phyloP scores from a whole-genome alignment of 1,140 invertebrate species.

The Venustaconcha ellipsiformis region DNA sequence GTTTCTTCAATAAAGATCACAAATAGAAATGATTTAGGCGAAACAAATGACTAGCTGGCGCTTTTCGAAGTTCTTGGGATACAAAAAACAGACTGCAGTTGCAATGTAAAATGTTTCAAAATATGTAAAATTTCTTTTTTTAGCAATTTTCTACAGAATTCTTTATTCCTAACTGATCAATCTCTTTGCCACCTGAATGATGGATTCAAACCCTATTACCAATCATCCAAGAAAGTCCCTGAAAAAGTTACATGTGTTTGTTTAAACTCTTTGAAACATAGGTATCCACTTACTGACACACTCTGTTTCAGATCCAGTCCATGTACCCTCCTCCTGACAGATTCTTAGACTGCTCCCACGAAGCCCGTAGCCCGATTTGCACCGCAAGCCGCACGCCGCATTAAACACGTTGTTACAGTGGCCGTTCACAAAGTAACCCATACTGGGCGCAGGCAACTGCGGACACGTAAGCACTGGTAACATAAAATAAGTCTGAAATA shows the following conservation, averaged over 20 bases:
- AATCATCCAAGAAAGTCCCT: neutral
- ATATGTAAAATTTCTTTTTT: too few relatives aligned
- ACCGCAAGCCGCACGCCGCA: conserved; percentile 79
- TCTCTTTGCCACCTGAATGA: too few relatives aligned
- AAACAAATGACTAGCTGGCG: too few relatives aligned
- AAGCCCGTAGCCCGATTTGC: conserved; percentile 77
- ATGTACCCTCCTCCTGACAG: conserved; percentile 76
- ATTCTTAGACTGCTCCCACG: conserved; percentile 77
- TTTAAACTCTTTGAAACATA: too few relatives aligned
- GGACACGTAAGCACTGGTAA: conserved; percentile 75
- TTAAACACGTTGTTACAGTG: conserved; percentile 78
- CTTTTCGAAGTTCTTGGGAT: too few relatives aligned
- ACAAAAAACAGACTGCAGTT: too few relatives aligned
- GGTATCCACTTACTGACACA: conserved; percentile 74
- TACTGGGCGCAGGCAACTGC: conserved; percentile 73
- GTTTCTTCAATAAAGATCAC: too few relatives aligned
- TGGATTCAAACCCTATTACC: neutral
- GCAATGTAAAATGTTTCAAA: too few relatives aligned
- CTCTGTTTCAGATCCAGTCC: conserved; percentile 76
- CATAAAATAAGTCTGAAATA: neutral
- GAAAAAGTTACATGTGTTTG: too few relatives aligned
- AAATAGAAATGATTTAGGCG: too few relatives aligned
- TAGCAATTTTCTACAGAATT: too few relatives aligned
- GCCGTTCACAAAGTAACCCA: conserved; percentile 79
- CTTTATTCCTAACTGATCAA: too few relatives aligned